A percentile compares a stretch with the other conserved stretches of the same genome.
These are phyloP conservation scores for Promerops cafer DNA, from an alignment of 2,113 vertebrate species.

Conservation along the genomic window DNA sequence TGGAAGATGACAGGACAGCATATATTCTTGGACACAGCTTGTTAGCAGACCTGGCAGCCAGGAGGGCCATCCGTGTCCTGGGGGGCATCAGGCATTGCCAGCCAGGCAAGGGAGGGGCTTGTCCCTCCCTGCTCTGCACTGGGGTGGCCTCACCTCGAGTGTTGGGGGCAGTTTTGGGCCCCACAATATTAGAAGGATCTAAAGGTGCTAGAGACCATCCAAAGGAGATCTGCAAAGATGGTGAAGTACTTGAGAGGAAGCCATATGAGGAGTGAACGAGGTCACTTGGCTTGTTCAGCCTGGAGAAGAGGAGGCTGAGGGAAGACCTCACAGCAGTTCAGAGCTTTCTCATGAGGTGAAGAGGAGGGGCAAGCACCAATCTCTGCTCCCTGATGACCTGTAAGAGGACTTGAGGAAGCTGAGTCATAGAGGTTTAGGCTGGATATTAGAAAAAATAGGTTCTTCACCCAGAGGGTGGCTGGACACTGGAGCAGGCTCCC, in stretches of 20 bases:
- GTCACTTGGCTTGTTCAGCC: background rate
- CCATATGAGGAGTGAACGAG: rapidly evolving
- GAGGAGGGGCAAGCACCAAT: background rate
- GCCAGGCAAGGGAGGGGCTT: rapidly evolving
- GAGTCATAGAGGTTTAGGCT: background rate
- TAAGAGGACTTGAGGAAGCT: background rate
- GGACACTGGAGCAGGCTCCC: background rate
- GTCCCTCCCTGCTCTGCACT: rapidly evolving
- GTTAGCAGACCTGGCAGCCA: background rate
- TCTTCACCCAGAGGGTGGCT: background rate
- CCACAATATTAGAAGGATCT: background rate
- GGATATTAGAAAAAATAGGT: background rate
- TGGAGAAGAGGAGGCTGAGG: background rate
- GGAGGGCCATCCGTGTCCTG: rapidly evolving
- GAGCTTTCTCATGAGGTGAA: background rate
- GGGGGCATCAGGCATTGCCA: rapidly evolving
- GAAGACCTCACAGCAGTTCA: background rate
- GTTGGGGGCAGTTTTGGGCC: background rate
- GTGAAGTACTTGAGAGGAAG: background rate
- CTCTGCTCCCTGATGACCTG: background rate
- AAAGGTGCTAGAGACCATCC: background rate
- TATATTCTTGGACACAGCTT: background rate
- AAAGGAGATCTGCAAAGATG: background rate
- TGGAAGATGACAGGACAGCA: background rate
- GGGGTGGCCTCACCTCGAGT: rapidly evolving